Evolutionary conservation across 2,113 vertebrate species (phyloP).

Genomic region (Taxidea taxus): DNA sequence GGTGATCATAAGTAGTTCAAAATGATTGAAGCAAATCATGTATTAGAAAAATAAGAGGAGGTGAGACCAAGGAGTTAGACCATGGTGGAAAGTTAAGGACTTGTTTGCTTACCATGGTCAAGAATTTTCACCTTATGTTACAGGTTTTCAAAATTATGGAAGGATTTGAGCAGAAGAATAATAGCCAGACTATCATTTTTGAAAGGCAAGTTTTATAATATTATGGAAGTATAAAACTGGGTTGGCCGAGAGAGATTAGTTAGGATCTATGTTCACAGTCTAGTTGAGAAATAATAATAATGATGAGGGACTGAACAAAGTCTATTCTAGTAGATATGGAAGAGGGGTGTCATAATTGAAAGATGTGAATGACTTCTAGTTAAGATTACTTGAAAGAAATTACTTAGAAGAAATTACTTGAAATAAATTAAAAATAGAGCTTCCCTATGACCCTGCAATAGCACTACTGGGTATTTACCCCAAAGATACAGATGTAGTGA

Average conservation of each 20-base stretch:
- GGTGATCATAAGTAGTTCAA: background rate
- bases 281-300: background rate
- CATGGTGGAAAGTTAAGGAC: background rate
- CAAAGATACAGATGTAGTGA: too few species aligned
- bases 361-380: background rate
- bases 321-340: background rate
- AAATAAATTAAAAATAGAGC: too few species aligned
- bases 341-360: background rate
- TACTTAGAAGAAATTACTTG: too few species aligned
- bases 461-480: too few species aligned
- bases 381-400: background rate
- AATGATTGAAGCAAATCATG: background rate
- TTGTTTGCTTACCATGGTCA: background rate
- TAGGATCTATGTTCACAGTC: background rate
- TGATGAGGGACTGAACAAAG: background rate
- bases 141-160: background rate
- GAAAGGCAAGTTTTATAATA: background rate
- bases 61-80: background rate
- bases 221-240: background rate
- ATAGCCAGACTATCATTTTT: background rate
- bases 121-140: background rate
- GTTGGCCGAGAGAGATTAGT: background rate
- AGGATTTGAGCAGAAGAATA: background rate
- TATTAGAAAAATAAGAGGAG: background rate
- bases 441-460: too few species aligned